A percentile compares a stretch with the other conserved stretches of the same genome.
These are phyloP conservation scores for Euplexia lucipara DNA, from an alignment of 2,888 invertebrate species.

Conservation along the genomic window DNA sequence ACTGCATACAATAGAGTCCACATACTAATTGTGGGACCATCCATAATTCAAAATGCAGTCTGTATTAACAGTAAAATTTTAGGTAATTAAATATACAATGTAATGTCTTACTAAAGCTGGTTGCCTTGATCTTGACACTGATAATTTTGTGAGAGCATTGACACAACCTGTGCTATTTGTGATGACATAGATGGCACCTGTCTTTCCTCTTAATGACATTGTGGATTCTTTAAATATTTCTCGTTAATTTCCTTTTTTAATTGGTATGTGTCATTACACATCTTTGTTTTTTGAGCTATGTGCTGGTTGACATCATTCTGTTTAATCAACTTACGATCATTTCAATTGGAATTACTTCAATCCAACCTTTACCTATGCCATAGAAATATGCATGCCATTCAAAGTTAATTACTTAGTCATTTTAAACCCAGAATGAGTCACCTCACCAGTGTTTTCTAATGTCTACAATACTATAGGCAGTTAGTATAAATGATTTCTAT, in stretches of 20 bases:
- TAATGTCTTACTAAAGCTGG: slow-evolving; percentile 5
- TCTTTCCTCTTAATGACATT: slow-evolving; percentile 41
- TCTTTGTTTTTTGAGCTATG: background rate
- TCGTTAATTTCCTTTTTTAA: background rate
- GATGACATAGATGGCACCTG: slow-evolving; percentile 57
- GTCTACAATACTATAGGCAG: slow-evolving; percentile 32
- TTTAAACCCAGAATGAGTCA: slow-evolving; percentile 57
- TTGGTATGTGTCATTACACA: slow-evolving; percentile 7
- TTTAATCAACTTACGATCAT: slow-evolving; percentile 14
- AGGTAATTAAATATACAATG: slow-evolving; percentile 10
- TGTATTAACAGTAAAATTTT: background rate
- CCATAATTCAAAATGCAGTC: background rate
- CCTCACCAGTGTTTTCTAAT: slow-evolving; percentile 55
- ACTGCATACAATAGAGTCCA: too few species aligned
- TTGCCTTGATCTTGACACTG: slow-evolving; percentile 74
- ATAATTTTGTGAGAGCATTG: slow-evolving; percentile 59
- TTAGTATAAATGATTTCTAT: slow-evolving; percentile 35
- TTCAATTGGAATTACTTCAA: slow-evolving; percentile 29
- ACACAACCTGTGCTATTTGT: slow-evolving; percentile 54
- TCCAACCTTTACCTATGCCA: slow-evolving; percentile 28
- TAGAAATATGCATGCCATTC: slow-evolving; percentile 28
- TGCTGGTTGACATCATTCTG: slow-evolving; percentile 1
- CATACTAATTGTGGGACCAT: background rate
- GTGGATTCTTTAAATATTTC: slow-evolving; percentile 12
- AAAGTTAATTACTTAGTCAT: slow-evolving; percentile 58